phyloP scores from a whole-genome alignment of 2,113 vertebrate genomes.

The Notiomystis cincta region DNA sequence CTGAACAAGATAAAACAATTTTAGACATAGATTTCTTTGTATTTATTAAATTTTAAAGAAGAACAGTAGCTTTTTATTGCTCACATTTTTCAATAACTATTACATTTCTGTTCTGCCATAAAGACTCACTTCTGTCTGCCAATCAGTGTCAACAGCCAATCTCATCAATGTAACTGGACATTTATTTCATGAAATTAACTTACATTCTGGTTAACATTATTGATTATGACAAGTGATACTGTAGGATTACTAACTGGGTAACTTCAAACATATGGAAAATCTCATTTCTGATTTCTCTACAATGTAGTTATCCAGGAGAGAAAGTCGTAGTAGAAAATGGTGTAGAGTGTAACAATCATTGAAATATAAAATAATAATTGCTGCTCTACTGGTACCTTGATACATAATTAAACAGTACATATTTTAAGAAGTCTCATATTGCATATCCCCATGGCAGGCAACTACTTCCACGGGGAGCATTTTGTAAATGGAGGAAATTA shows the following conservation, averaged over 20 bases:
- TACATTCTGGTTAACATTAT: not conserved
- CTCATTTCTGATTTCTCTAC: conserved; percentile 19
- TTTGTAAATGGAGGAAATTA: conserved; percentile 9
- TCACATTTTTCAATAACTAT: conserved; percentile 15
- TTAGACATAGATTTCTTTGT: not conserved
- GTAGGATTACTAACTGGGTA: conserved; percentile 14
- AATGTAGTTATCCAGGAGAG: not conserved
- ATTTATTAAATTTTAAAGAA: conserved; percentile 36
- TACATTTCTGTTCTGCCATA: conserved; percentile 17
- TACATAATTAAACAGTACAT: conserved; percentile 23
- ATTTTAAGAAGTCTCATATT: not conserved
- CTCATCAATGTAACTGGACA: conserved; percentile 35
- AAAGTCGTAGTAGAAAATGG: not conserved
- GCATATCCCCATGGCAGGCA: not conserved
- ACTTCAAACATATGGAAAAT: conserved; percentile 40
- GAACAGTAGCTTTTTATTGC: not conserved
- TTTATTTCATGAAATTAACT: conserved; percentile 47
- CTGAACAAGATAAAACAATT: not conserved
- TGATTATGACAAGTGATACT: conserved; percentile 54
- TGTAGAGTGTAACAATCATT: not conserved
- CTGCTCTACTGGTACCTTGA: not conserved
- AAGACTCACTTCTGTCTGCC: conserved; percentile 26
- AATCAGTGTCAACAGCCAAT: conserved; percentile 57
- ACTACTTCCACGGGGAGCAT: not conserved
- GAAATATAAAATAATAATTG: conserved; percentile 4